These are phyloP conservation scores for Palythoa caribaeorum DNA, from an alignment of 92 coral and sea anemone genomes.

Conservation along the genomic window DNA sequence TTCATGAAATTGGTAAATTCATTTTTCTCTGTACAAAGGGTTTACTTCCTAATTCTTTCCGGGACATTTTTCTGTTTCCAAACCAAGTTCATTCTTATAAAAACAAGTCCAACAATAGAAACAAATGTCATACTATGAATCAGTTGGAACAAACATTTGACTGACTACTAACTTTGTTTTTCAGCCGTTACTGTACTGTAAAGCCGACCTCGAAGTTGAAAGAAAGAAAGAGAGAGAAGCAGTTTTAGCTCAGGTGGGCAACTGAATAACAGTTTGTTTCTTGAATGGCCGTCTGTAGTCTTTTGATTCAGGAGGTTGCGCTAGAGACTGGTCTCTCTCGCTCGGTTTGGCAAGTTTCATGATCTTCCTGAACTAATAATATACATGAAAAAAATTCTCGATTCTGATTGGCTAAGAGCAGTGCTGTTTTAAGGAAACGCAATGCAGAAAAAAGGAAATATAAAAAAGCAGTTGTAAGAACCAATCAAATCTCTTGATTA, in stretches of 20 bases:
- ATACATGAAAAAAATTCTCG: too few species aligned
- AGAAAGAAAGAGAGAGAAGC: conserved; percentile 84
- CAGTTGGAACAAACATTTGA: too few species aligned
- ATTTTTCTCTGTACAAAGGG: too few species aligned
- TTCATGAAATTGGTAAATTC: too few species aligned
- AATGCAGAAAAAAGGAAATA: too few species aligned
- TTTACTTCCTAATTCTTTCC: too few species aligned
- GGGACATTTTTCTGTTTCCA: not conserved
- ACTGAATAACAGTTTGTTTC: not conserved
- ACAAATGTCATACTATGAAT: not conserved
- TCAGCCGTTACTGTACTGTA: conserved; percentile 84
- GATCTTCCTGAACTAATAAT: not conserved
- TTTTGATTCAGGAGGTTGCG: not conserved
- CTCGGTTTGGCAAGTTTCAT: not conserved
- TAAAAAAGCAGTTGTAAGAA: too few species aligned
- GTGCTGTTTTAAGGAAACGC: too few species aligned
- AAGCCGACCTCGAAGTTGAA: conserved; percentile 90
- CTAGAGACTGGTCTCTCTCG: not conserved
- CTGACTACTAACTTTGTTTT: not conserved
- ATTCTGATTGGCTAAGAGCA: too few species aligned
- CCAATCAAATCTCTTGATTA: too few species aligned
- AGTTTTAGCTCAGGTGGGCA: conserved; percentile 79
- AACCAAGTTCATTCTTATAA: not conserved
- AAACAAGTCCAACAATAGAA: not conserved
- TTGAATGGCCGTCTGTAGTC: not conserved